phyloP scores from a whole-genome alignment of 2,113 vertebrate genomes.

The Gymnorhina tibicen region DNA sequence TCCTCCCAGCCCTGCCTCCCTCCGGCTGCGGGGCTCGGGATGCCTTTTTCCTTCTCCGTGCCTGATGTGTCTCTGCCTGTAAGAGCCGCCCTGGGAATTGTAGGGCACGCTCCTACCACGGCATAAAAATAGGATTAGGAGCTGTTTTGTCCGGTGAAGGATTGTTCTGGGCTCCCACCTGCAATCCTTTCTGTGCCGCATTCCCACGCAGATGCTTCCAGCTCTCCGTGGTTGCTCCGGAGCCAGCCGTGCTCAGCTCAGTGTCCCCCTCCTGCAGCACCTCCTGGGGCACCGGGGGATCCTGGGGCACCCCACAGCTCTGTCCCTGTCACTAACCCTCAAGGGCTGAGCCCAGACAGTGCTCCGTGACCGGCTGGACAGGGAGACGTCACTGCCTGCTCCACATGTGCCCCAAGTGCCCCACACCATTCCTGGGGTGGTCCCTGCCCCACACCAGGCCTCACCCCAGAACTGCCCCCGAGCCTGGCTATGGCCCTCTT shows the following conservation, averaged over 20 bases:
- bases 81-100: background rate
- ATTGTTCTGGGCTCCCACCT: background rate
- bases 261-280: background rate
- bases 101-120: background rate
- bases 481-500: background rate
- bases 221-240: accelerated
- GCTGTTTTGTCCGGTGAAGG: background rate
- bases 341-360: accelerated
- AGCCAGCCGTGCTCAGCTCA: accelerated
- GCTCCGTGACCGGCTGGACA: background rate
- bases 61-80: background rate
- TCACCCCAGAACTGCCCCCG: background rate
- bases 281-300: background rate
- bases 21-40: background rate
- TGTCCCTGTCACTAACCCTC: background rate
- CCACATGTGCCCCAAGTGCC: background rate
- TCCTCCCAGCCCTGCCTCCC: background rate
- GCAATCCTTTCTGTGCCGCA: accelerated
- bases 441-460: background rate
- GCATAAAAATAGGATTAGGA: background rate
- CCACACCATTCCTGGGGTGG: background rate
- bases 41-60: background rate
- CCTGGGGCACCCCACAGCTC: background rate
- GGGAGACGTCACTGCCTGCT: background rate
- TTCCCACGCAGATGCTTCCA: accelerated